Percentiles rank a stretch among this genome's conserved stretches.
Conservation (phyloP, 37 sponge, comb jelly and placozoan species). For the Petrosia ficiformis region DNA sequence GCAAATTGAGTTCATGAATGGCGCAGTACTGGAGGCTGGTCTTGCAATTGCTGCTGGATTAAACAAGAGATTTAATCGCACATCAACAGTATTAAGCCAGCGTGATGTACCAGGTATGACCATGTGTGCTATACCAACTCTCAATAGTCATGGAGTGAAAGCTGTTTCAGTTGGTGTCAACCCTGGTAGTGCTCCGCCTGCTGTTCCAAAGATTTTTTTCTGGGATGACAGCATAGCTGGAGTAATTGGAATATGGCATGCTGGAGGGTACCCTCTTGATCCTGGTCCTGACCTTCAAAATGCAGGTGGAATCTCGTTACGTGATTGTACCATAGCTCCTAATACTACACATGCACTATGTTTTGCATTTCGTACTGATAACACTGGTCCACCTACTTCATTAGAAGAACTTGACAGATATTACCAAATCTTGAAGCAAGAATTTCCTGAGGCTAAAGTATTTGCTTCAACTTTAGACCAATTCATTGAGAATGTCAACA, state of each 20-base stretch:
- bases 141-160: conserved; percentile 6
- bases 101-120: conserved; percentile 67
- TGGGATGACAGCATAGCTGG: conserved; percentile 24
- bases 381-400: conserved; percentile 64
- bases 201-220: conserved; percentile 52
- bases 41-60: conserved; percentile 13
- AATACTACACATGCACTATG: conserved; percentile 35
- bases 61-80: neutral
- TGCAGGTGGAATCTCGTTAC: conserved; percentile 51
- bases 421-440: conserved; percentile 17
- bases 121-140: conserved; percentile 11
- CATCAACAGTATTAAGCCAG: conserved; percentile 34
- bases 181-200: conserved; percentile 62
- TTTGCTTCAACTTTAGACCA: conserved; percentile 55
- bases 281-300: conserved; percentile 32
- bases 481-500: conserved; percentile 18
- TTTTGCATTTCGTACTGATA: conserved; percentile 76
- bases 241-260: conserved; percentile 67
- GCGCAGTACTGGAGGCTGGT: conserved; percentile 15
- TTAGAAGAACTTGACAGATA: conserved; percentile 37
- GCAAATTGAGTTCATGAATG: conserved; percentile 62
- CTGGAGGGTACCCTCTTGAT: conserved; percentile 67
- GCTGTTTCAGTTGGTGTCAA: conserved; percentile 74
- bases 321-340: conserved; percentile 21
- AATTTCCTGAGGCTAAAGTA: conserved; percentile 47